Percentiles rank a stretch among this genome's conserved stretches.
phyloP scores from a whole-genome alignment of 2,888 invertebrate genomes.

The Muscina levida region DNA sequence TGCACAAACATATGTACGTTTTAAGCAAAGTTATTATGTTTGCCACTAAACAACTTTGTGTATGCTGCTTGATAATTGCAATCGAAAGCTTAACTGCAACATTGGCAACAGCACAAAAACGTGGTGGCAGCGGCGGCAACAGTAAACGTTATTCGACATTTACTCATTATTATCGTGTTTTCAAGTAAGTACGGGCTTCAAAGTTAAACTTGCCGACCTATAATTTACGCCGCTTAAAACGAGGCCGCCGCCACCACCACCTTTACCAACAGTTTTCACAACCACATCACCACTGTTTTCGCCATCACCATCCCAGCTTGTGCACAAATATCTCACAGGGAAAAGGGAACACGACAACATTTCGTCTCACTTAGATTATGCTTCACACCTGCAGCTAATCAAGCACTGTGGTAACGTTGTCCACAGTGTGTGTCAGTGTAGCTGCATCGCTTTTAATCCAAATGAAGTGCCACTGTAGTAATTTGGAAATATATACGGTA shows the following conservation, averaged over 20 bases:
- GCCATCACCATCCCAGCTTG: constrained; percentile 7
- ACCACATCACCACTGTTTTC: constrained; percentile 4
- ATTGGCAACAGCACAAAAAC: constrained; percentile 61
- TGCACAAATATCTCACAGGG: background rate
- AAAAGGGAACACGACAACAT: constrained; percentile 31
- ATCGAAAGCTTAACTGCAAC: constrained; percentile 42
- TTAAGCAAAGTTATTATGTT: constrained; percentile 17
- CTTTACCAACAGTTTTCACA: constrained; percentile 35
- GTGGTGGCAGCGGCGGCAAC: constrained; percentile 55
- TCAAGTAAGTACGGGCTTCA: constrained; percentile 79
- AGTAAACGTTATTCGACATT: constrained; percentile 68
- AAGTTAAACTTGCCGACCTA: constrained; percentile 80
- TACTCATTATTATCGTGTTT: constrained; percentile 79
- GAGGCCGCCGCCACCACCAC: constrained; percentile 72
- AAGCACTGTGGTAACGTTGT: background rate
- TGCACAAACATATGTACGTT: constrained; percentile 5
- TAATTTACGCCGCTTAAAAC: constrained; percentile 79
- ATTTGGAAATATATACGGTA: too few relatives aligned
- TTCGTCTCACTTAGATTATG: constrained; percentile 19
- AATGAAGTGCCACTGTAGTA: too few relatives aligned
- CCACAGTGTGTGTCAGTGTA: too few relatives aligned
- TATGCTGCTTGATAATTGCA: constrained; percentile 57
- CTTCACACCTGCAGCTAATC: constrained; percentile 43
- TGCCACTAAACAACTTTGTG: constrained; percentile 39
- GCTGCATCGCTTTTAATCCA: too few relatives aligned